Base-by-base conservation (phyloP, 2,113 vertebrate genomes). In the Hyaena hyaena region DNA sequence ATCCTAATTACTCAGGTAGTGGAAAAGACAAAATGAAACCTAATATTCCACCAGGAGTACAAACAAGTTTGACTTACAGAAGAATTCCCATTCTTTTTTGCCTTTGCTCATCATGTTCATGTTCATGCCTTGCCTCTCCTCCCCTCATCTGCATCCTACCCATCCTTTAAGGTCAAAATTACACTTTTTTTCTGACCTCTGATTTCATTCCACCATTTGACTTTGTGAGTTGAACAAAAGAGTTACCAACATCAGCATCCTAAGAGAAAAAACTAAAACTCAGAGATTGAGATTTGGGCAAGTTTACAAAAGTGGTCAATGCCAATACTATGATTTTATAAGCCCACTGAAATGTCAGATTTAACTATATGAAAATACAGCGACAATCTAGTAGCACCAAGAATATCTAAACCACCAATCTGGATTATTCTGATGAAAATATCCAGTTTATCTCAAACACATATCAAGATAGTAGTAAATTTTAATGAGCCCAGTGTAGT, bases 1-100 rank as follows among this genome's bases (percentile, higher is more conserved):
- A 95, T 45, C 33, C 39, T 92, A 71, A 74, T 89, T 81, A 90
- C 39, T 90, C 35, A 93, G 48, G 24, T 24, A 71, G 26, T 53
- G 21, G 43, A 24, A 89, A 92, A 89, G 24, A 96, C 58, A 89
- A 92, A 94, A 86, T 28, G 61, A 93, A 83, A 93, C 48, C 66
- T 7, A n/a, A 48, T 87, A n/a, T 33, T 81, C 74, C 53, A 92
- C 6, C 31, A n/a, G 2, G n/a, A 81, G 8, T 73, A 48, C 76
- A 45, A 90, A 23, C 4, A 77, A 81, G 71, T 79, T 24, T 73
- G 35, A 79, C 35, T 50, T 31, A 50, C 63, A 93, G 65, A 96
- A 81, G 33, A 83, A 85, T 93, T 68, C 21, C 45, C 45, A 91
- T n/a, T 83, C 28, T 24, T 43, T 45, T 87, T 53, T 31, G 26